Evolutionary conservation across 2,113 vertebrate genomes (phyloP).

Genomic region (Columbina picui): DNA sequence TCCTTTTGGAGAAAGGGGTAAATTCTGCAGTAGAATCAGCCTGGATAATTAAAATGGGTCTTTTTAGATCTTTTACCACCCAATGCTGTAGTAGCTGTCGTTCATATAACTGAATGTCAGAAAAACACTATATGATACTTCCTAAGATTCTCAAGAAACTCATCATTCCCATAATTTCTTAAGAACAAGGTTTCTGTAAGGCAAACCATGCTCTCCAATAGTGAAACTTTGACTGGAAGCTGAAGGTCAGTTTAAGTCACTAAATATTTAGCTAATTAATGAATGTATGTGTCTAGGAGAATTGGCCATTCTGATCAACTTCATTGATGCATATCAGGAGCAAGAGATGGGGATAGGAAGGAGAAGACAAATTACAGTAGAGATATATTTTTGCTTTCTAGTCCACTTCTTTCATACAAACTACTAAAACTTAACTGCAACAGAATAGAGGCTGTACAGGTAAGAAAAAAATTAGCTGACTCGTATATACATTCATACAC

Average conservation of each 20-base stretch:
- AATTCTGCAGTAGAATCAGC: conserved; percentile 58
- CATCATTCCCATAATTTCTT: conserved; percentile 46
- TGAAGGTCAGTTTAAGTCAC: conserved; percentile 60
- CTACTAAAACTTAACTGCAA: conserved; percentile 82
- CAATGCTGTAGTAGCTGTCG: conserved; percentile 12
- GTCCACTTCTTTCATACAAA: conserved; percentile 84
- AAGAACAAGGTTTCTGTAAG: conserved; percentile 67
- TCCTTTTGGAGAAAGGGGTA: conserved; percentile 51
- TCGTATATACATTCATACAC: conserved; percentile 89
- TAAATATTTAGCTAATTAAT: conserved; percentile 51
- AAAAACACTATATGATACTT: conserved; percentile 51
- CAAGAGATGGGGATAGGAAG: conserved; percentile 50
- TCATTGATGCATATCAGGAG: conserved; percentile 63
- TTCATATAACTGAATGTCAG: conserved; percentile 49
- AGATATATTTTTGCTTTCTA: conserved; percentile 81
- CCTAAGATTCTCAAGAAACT: conserved; percentile 63
- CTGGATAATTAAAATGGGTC: conserved; percentile 41
- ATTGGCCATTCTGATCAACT: conserved; percentile 50
- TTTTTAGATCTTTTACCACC: conserved; percentile 37
- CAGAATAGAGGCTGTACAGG: conserved; percentile 81
- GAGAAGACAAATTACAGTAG: conserved; percentile 74
- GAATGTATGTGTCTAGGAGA: conserved; percentile 43
- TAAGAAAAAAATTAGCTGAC: conserved; percentile 82
- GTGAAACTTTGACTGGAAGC: conserved; percentile 72
- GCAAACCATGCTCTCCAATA: conserved; percentile 70